A percentile compares a stretch with the other conserved stretches of the same genome.
Evolutionary conservation across 2,888 invertebrate genomes (phyloP).

Genomic region (Balanococcus diminutus): DNA sequence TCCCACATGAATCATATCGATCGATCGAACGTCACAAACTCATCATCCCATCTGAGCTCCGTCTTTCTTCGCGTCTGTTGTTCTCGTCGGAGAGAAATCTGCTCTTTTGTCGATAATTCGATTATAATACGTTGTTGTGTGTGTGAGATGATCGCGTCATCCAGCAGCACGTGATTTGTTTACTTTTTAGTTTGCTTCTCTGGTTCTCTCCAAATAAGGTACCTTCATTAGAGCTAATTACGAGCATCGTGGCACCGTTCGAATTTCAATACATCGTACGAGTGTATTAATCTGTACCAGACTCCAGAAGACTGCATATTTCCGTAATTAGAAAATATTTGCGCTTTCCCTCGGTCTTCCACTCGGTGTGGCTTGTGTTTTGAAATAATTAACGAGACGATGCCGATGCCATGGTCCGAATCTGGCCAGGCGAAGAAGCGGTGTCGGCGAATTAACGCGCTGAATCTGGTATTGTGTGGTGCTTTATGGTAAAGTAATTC

Average conservation of each 20-base stretch:
- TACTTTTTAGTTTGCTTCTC: neutral
- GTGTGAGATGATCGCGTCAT: neutral
- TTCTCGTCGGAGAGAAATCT: neutral
- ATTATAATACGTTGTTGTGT: neutral
- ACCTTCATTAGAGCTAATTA: neutral
- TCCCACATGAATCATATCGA: neutral
- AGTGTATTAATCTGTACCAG: too few relatives aligned
- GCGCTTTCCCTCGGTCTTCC: neutral
- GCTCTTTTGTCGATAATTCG: neutral
- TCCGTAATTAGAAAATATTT: neutral
- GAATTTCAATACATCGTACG: too few relatives aligned
- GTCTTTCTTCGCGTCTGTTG: neutral
- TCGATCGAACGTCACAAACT: too few relatives aligned
- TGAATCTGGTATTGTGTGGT: neutral
- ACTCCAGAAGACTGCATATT: neutral
- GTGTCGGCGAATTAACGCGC: constrained; percentile 1
- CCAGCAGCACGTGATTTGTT: neutral
- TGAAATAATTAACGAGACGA: neutral
- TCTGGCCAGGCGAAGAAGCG: neutral
- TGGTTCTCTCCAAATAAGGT: neutral
- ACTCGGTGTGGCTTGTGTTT: neutral
- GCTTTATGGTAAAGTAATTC: constrained; percentile 25
- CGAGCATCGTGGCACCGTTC: neutral
- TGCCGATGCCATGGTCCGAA: neutral
- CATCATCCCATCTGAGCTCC: neutral